A percentile compares a stretch with the other conserved stretches of the same genome.
phyloP scores from a whole-genome alignment of 2,888 invertebrate genomes.

The Neoaliturus tenellus region DNA sequence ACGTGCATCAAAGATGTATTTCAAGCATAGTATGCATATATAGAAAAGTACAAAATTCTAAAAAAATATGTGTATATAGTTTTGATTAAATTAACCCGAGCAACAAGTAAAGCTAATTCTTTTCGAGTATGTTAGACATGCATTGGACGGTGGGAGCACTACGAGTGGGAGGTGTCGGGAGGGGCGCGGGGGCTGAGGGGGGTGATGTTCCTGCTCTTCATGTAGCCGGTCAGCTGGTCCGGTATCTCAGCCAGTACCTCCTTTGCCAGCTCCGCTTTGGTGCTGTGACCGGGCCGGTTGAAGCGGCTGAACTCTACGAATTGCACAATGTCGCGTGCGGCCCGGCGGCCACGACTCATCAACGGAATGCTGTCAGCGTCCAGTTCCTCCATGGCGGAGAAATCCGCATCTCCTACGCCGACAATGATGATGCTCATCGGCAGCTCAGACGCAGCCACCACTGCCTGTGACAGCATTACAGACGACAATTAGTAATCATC shows the following conservation, averaged over 20 bases:
- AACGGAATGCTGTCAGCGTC: conserved; percentile 75
- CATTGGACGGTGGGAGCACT: not conserved
- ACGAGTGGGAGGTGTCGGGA: not conserved
- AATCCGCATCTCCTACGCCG: conserved; percentile 79
- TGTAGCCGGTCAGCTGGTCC: conserved; percentile 73
- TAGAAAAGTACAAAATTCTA: no score
- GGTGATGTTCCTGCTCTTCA: conserved; percentile 70
- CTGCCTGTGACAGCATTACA: no score
- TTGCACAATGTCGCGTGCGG: conserved; percentile 78
- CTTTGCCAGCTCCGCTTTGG: conserved; percentile 73
- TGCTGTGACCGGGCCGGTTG: conserved; percentile 63
- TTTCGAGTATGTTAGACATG: no score
- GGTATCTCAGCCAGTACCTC: conserved; percentile 78
- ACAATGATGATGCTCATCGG: conserved; percentile 79
- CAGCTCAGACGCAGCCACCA: conserved; percentile 74
- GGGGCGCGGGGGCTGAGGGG: conserved; percentile 63
- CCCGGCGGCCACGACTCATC: conserved; percentile 71
- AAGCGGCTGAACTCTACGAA: conserved; percentile 72
- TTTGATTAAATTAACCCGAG: no score
- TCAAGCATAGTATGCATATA: no score
- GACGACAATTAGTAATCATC: no score
- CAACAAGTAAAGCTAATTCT: no score
- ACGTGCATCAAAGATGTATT: no score
- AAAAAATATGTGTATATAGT: no score
- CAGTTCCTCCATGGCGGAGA: conserved; percentile 77